A percentile compares a stretch with the other conserved stretches of the same genome.
phyloP scores from a whole-genome alignment of 2,888 invertebrate genomes.

The Apocheima hispidaria region DNA sequence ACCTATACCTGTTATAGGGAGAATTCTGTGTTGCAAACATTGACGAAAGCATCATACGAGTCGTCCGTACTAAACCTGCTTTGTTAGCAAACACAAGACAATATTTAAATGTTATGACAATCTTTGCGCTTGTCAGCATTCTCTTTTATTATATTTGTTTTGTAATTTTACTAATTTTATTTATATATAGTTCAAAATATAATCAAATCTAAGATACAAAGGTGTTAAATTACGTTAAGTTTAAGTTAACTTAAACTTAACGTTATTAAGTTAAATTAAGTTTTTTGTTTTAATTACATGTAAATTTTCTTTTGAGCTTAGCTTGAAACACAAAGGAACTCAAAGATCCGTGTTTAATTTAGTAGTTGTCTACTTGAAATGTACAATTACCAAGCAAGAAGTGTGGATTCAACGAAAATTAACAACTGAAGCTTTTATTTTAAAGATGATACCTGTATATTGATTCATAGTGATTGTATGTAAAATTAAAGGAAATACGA shows the following conservation, averaged over 20 bases:
- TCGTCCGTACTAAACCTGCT: conserved; percentile 11
- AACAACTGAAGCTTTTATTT: background rate
- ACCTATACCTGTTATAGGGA: no score
- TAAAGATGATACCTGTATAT: background rate
- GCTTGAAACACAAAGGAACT: conserved; percentile 54
- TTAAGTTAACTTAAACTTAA: no score
- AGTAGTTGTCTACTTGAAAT: conserved; percentile 59
- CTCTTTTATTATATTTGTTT: conserved; percentile 52
- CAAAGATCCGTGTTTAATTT: conserved; percentile 60
- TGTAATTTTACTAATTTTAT: no score
- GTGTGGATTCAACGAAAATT: conserved; percentile 43
- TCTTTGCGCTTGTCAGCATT: conserved; percentile 39
- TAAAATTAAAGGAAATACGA: conserved; percentile 38
- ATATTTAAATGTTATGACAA: conserved; percentile 35
- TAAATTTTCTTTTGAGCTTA: no score
- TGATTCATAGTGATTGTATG: conserved; percentile 46
- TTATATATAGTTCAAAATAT: no score
- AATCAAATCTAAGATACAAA: no score
- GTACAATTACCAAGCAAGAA: conserved; percentile 57
- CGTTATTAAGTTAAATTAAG: no score
- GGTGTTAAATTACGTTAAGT: no score
- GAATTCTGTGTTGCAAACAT: no score
- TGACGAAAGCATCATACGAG: no score
- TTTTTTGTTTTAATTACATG: no score
- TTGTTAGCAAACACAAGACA: conserved; percentile 35